Evolutionary conservation across 2,797 vertebrate genomes (phyloP), one percentile per base, ranked within the genome.

Genomic region (Choloepus didactylus): DNA sequence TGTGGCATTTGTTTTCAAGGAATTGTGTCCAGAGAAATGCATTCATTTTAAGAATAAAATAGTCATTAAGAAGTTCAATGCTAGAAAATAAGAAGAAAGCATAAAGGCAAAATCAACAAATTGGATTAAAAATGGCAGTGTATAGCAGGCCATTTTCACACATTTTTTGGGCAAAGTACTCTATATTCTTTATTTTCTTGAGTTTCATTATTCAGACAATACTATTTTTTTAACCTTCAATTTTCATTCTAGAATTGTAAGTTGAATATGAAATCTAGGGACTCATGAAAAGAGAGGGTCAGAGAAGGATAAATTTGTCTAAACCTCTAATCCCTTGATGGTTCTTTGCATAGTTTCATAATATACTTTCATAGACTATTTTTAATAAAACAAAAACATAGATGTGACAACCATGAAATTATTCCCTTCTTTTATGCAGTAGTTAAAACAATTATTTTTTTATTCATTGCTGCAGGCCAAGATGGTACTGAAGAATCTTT

Each of bases 11-110:
- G 25, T 97, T 98, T 94, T 69, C 51, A 75, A 98, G 98, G 94
- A 97, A 49, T 80, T 98, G 14, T 95, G 97, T 91, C 98, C 98
- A 62, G 98, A 98, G 41, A 89, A 97, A 66, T 98, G 97, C 21
- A 70, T 77, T 80, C 82, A 97, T 89, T 97, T 98, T 82, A 97
- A 98, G 69, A 92, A 98, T 91, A 98, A 98, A 97, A 87, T 98
- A 73, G 86, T 98, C 75, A 97, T 98, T 94, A 98, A 95, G 88
- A 98, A 98, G 94, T 54, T 77, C 88, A 97, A 98, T 87, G 93
- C 93, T 64, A 97, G 91, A 92, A 92, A 96, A 91, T 98, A 98
- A 86, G 97, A 98, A 93, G 92, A 97, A 64, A 95, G 94, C 11
- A 75, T 98, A 93, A 98, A 98, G 84, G 88, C 76, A 90, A 98